Evolutionary conservation across 2,113 vertebrate genomes (phyloP).

Genomic region (Desmodus rotundus): DNA sequence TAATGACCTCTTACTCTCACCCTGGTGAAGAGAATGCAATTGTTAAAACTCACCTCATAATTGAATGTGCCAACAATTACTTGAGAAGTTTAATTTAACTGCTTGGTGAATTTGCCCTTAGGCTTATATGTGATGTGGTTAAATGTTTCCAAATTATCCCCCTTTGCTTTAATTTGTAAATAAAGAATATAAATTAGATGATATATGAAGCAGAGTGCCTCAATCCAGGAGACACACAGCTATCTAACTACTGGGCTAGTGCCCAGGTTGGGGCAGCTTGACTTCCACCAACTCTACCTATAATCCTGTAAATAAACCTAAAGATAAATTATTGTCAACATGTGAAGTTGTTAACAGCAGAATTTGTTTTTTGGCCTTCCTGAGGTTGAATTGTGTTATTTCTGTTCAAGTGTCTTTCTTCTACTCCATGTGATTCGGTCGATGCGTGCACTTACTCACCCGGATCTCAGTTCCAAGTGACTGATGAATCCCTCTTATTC

Average conservation of each 20-base stretch:
- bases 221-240: not conserved
- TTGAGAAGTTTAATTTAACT: not conserved
- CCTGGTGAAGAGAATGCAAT: not conserved
- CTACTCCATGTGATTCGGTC: not conserved
- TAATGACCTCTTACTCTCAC: not conserved
- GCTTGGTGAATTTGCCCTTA: not conserved
- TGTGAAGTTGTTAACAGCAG: not conserved
- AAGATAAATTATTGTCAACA: not conserved
- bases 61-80: not conserved
- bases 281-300: not conserved
- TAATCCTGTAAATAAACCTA: not conserved
- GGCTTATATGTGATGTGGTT: not conserved
- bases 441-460: not conserved
- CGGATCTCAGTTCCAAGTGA: not conserved
- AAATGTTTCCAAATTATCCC: not conserved
- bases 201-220: not conserved
- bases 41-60: not conserved
- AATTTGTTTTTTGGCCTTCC: not conserved
- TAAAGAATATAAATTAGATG: not conserved
- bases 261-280: not conserved
- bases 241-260: not conserved
- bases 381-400: not conserved
- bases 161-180: constrained; percentile 12
- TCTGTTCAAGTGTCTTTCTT: not conserved
- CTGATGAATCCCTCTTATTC: not conserved